Base-by-base conservation (phyloP, 1,140 invertebrate species). In the Nautilus pompilius region DNA sequence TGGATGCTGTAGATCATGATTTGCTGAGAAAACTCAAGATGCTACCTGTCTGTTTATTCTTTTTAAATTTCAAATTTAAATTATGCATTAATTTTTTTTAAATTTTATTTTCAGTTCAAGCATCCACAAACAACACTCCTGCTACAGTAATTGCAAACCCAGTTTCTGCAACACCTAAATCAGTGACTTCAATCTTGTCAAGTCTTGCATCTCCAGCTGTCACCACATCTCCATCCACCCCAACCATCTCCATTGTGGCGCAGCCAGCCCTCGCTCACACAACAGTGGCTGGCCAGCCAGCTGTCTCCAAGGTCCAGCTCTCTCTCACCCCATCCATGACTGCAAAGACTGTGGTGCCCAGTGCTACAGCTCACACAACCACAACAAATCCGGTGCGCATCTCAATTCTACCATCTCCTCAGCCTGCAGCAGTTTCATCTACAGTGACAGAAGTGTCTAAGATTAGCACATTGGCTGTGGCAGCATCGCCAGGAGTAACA, bases 201-300 rank as follows among this genome's bases (percentile, higher is more conserved):
- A 62, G 58, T 34, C 62, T 60, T 51, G 53, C 51, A 17, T 46
- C 58, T 1, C 45, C 60, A 15, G 57, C 72, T 10, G 46, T 59
- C 10, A 29, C 64, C 5, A 60, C 57, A 6, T 60, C 62, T 4
- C 56, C 54, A 24, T 65, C 70, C 24, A 61, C 71, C n/a, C 67
- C 73, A 20, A 75, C 75, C 17, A 77, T 77, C 15, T 77, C 75
- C 13, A 68, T 77, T 29, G 75, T 77, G 8, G 68, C 74, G 6
- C 77, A 79, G 62, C 70, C 73, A 54, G 69, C 69, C 32, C 61
- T 69, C 4, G 63, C 66, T 26, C 62, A 71, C 13, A 58, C 68
- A 5, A 55, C 74, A n/a, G 58, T 73, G 46, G 70, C 66, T 22
- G 66, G 69, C 10, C 69, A 73, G 26, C 67, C 69, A 59, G 67